Evolutionary conservation across 1,140 invertebrate genomes (phyloP).

Genomic region (Lucilia cuprina): DNA sequence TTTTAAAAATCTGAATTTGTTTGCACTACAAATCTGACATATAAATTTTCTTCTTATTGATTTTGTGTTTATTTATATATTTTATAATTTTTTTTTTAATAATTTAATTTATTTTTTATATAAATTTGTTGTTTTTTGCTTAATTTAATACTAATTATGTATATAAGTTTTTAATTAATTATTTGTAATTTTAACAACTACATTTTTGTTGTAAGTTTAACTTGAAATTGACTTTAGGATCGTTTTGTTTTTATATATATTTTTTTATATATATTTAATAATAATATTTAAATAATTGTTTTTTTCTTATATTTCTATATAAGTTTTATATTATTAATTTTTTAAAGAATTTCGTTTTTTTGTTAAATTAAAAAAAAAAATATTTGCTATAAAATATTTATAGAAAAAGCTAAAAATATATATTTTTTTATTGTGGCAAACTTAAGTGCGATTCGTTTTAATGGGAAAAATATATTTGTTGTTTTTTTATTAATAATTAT

Average conservation of each 20-base stretch:
- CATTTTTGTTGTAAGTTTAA: constrained; percentile 41
- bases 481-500: background rate
- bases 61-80: too few relatives aligned
- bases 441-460: constrained; percentile 23
- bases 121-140: too few relatives aligned
- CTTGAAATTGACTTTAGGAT: constrained; percentile 44
- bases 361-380: background rate
- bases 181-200: background rate
- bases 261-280: constrained; percentile 18
- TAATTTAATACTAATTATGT: constrained; percentile 17
- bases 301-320: constrained; percentile 13
- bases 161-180: constrained; percentile 7
- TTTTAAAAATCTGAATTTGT: too few relatives aligned
- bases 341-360: background rate
- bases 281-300: constrained; percentile 17
- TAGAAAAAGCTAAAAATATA: too few relatives aligned
- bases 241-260: constrained; percentile 33
- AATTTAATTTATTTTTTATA: too few relatives aligned
- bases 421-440: too few relatives aligned
- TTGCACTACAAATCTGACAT: too few relatives aligned
- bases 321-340: too few relatives aligned
- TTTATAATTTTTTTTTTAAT: too few relatives aligned
- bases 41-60: too few relatives aligned
- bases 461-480: constrained; percentile 20
- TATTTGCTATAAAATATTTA: constrained; percentile 19